phyloP scores from a whole-genome alignment of 2,888 invertebrate genomes.

The Melangyna quadrimaculata region DNA sequence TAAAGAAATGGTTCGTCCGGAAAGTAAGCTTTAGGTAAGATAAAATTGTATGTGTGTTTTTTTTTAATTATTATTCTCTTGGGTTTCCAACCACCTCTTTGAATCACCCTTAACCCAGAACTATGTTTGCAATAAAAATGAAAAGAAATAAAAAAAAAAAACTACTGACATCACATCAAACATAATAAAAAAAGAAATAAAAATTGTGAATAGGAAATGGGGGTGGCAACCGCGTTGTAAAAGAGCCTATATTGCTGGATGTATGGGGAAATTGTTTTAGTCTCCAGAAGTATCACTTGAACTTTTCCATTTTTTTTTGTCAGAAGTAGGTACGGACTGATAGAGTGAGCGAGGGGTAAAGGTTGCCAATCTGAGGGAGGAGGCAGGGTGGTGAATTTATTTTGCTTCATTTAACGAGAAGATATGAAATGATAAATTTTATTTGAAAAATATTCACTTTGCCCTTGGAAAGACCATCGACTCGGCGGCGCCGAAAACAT shows the following conservation, averaged over 20 bases:
- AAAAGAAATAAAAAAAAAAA: neutral
- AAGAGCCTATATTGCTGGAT: slow-evolving; percentile 16
- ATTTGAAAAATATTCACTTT: neutral
- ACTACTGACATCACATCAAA: slow-evolving; percentile 7
- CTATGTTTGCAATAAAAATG: slow-evolving; percentile 7
- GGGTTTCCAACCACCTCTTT: neutral
- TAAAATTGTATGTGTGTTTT: no score
- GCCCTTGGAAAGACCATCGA: neutral
- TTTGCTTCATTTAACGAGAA: slow-evolving; percentile 15
- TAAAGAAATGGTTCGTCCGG: slow-evolving; percentile 80
- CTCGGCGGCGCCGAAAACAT: neutral
- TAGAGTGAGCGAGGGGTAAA: neutral
- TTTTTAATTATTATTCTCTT: neutral
- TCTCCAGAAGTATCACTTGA: slow-evolving; percentile 61
- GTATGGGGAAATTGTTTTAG: slow-evolving; percentile 51
- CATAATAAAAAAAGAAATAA: neutral
- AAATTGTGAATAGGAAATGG: slow-evolving; percentile 16
- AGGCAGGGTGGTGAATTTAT: neutral
- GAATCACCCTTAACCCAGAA: slow-evolving; percentile 34
- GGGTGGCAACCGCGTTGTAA: slow-evolving; percentile 26
- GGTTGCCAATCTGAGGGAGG: neutral
- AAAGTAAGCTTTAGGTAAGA: slow-evolving; percentile 80
- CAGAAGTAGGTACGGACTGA: neutral
- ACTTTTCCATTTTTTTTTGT: slow-evolving; percentile 38
- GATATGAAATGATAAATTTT: slow-evolving; percentile 29